phyloP scores from a whole-genome alignment of 2,113 vertebrate genomes.

The Macquaria australasica region DNA sequence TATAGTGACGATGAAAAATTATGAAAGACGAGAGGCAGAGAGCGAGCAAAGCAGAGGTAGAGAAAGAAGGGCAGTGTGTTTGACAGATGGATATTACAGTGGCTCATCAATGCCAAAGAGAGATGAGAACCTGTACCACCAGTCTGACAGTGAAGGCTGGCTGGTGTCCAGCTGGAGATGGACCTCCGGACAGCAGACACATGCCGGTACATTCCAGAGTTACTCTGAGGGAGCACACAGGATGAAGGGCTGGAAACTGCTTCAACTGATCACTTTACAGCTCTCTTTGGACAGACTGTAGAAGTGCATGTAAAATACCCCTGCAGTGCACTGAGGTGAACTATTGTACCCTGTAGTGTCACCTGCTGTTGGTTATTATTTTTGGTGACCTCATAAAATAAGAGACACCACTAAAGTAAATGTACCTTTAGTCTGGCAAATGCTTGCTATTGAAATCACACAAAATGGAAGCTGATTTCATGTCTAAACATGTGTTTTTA shows the following conservation, averaged over 20 bases:
- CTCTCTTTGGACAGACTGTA: conserved; percentile 26
- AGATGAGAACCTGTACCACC: conserved; percentile 76
- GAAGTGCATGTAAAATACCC: conserved; percentile 17
- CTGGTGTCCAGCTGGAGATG: conserved; percentile 73
- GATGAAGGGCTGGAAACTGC: conserved; percentile 42
- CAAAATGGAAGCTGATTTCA: conserved; percentile 66
- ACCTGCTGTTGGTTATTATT: conserved; percentile 72
- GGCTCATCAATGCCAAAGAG: conserved; percentile 74
- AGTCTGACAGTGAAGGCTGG: conserved; percentile 74
- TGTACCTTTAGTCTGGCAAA: conserved; percentile 53
- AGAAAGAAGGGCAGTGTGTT: conserved; percentile 61
- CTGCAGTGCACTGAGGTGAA: conserved; percentile 39
- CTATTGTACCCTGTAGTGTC: conserved; percentile 55
- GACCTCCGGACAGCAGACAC: conserved; percentile 71
- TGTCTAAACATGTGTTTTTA: conserved; percentile 77
- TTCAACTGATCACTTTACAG: conserved; percentile 42
- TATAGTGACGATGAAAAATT: conserved; percentile 17
- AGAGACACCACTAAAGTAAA: conserved; percentile 45
- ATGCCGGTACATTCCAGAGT: conserved; percentile 64
- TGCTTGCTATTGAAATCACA: conserved; percentile 65
- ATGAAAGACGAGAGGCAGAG: conserved; percentile 26
- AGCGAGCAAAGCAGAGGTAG: conserved; percentile 23
- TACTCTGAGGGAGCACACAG: conserved; percentile 46
- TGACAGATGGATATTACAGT: conserved; percentile 81
- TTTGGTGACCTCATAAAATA: conserved; percentile 61